Percentiles rank a stretch among this genome's conserved stretches.
These are phyloP conservation scores for Sycophila texana DNA, from an alignment of 2,888 invertebrate genomes.

Conservation along the genomic window DNA sequence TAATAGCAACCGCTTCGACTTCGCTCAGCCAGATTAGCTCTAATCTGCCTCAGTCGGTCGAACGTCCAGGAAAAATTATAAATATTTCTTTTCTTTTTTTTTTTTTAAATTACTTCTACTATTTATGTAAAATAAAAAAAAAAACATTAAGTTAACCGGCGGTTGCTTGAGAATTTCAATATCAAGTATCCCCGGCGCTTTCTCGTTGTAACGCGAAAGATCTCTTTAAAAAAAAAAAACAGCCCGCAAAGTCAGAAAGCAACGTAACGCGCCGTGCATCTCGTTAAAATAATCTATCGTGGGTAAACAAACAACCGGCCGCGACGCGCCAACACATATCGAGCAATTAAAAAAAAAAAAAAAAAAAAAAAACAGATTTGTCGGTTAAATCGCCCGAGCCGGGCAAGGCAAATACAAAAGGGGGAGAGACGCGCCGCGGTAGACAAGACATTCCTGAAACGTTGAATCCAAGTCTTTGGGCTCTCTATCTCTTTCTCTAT, in stretches of 20 bases:
- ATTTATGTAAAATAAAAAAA: not conserved
- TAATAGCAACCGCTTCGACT: not conserved
- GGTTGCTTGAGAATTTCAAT: conserved; percentile 26
- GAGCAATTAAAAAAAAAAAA: not conserved
- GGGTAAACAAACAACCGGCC: conserved; percentile 50
- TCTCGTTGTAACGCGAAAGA: conserved; percentile 62
- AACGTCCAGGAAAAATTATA: not conserved
- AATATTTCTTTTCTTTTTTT: too few species aligned
- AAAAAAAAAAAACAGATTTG: not conserved
- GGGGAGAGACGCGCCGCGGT: conserved; percentile 47
- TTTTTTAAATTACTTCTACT: not conserved
- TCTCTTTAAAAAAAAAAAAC: conserved; percentile 59
- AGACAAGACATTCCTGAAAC: conserved; percentile 68
- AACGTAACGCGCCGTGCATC: conserved; percentile 71
- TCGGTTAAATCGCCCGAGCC: not conserved
- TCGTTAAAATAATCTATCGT: conserved; percentile 58
- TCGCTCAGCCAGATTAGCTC: not conserved
- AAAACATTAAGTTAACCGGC: conserved; percentile 7
- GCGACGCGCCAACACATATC: conserved; percentile 31
- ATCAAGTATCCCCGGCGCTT: conserved; percentile 11
- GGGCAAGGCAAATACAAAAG: not conserved
- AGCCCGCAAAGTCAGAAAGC: conserved; percentile 72
- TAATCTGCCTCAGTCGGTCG: conserved; percentile 1
- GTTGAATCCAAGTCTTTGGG: conserved; percentile 74
- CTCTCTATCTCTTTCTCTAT: conserved; percentile 40